Evolutionary conservation across 2,113 vertebrate species (phyloP).

Genomic region (Pteruthius melanotis): DNA sequence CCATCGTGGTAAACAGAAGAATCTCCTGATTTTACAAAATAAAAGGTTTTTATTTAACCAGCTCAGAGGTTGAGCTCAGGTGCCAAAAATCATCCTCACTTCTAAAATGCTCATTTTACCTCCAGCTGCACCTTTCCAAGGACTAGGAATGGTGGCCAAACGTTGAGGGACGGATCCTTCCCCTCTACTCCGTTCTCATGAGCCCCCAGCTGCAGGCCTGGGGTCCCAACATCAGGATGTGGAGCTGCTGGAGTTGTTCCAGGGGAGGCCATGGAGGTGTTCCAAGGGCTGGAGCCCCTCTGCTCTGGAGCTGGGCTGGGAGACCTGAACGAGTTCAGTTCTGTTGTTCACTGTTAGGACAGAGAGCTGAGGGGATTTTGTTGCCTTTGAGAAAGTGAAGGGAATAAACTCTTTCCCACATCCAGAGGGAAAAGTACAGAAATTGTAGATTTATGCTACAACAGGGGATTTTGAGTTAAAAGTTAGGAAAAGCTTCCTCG

Average conservation of each 20-base stretch:
- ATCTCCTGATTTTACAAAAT: not conserved
- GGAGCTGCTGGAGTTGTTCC: not conserved
- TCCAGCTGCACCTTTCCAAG: not conserved
- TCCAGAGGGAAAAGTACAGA: not conserved
- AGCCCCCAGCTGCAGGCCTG: not conserved
- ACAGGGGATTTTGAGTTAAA: not conserved
- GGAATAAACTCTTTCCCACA: not conserved
- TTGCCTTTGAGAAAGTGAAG: too few relatives aligned
- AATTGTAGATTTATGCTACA: not conserved
- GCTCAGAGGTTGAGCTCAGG: not conserved
- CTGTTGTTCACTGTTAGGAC: not conserved
- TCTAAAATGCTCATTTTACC: not conserved
- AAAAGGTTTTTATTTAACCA: too few relatives aligned
- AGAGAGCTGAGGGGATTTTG: not conserved
- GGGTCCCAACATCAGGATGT: accelerated
- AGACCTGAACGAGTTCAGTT: not conserved
- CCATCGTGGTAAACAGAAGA: accelerated
- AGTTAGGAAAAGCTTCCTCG: not conserved
- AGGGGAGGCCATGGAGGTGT: accelerated
- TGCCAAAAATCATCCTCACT: accelerated
- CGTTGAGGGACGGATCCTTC: not conserved
- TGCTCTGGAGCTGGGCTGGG: not conserved
- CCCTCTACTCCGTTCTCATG: not conserved
- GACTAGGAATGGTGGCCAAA: not conserved
- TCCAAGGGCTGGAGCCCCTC: not conserved